Evolutionary conservation across 2,113 vertebrate genomes (phyloP).

Genomic region (Jacana jacana): DNA sequence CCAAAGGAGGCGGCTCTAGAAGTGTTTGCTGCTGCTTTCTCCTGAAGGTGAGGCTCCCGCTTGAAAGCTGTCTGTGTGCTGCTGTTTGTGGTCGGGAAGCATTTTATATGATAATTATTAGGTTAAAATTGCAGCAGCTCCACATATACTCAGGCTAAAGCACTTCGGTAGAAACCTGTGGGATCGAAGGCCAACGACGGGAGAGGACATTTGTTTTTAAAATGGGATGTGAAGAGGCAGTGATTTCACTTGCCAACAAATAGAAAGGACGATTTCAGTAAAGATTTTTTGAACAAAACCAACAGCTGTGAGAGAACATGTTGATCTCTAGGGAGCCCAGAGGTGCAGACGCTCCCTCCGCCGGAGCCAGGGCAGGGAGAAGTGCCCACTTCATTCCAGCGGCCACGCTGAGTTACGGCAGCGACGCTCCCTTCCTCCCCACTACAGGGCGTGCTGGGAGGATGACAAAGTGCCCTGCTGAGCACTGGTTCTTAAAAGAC

Average conservation of each 20-base stretch:
- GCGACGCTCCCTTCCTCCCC: not conserved
- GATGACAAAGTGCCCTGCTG: not conserved
- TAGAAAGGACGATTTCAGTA: not conserved
- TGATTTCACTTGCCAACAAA: not conserved
- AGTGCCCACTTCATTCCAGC: not conserved
- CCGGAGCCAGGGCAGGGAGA: not conserved
- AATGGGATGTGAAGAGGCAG: not conserved
- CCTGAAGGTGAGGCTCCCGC: not conserved
- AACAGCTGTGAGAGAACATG: not conserved
- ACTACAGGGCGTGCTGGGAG: not conserved
- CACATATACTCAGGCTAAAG: fast-evolving
- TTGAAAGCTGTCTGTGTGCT: not conserved
- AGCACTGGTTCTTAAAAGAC: not conserved
- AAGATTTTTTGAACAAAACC: not conserved
- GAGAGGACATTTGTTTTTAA: not conserved
- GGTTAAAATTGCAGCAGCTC: not conserved
- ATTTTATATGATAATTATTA: not conserved
- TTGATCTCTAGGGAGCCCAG: not conserved
- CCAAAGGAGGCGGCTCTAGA: not conserved
- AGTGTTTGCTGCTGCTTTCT: too few species aligned
- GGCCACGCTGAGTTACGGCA: not conserved
- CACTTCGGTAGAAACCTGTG: not conserved
- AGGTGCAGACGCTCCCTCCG: not conserved
- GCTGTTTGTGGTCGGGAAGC: not conserved
- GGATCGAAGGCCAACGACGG: fast-evolving